Conservation (phyloP, 2,888 invertebrate species). For the Cyclophora albipunctata region DNA sequence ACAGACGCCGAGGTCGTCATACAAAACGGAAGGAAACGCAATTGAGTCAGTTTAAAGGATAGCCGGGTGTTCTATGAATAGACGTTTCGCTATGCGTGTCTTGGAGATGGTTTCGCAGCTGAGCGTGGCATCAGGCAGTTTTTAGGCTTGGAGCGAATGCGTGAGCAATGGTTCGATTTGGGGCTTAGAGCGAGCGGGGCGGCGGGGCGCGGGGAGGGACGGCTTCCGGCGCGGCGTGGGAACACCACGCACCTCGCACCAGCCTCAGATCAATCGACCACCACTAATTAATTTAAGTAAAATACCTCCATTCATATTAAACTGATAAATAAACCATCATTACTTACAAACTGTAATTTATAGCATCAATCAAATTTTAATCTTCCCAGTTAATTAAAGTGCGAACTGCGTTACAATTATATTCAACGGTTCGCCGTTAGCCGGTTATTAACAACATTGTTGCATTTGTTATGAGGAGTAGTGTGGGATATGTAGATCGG, state of each 20-base stretch:
- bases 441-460: too few relatives aligned
- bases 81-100: constrained; percentile 63
- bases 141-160: constrained; percentile 51
- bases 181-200: constrained; percentile 50
- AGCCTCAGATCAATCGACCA: constrained; percentile 63
- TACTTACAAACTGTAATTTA: too few relatives aligned
- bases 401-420: too few relatives aligned
- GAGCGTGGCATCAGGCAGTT: constrained; percentile 41
- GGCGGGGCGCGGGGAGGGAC: constrained; percentile 26
- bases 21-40: constrained; percentile 55
- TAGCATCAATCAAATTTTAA: too few relatives aligned
- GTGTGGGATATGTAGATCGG: too few relatives aligned
- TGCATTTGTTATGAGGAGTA: too few relatives aligned
- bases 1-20: constrained; percentile 8
- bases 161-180: constrained; percentile 60
- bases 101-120: constrained; percentile 53
- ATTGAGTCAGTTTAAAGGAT: constrained; percentile 44
- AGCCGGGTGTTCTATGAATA: constrained; percentile 47
- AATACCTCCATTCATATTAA: background rate
- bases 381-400: too few relatives aligned
- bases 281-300: constrained; percentile 64
- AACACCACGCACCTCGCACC: constrained; percentile 59
- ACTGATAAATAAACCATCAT: too few relatives aligned
- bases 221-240: constrained; percentile 72
- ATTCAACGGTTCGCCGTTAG: too few relatives aligned